These are phyloP conservation scores for Plestiodon gilberti DNA, from an alignment of 2,113 vertebrate species.

Conservation along the genomic window DNA sequence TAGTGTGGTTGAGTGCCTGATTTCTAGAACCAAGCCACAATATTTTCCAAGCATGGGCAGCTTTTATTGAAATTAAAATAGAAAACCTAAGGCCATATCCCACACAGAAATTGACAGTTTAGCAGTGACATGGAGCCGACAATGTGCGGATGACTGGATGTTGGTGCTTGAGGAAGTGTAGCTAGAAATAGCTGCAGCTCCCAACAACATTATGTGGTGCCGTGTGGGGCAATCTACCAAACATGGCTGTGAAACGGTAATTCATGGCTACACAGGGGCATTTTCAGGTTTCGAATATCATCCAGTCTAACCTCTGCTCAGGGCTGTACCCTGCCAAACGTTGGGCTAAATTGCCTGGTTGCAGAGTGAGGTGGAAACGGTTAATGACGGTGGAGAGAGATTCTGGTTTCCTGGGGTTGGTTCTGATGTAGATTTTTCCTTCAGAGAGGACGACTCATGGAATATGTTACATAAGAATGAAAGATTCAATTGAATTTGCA, in stretches of 20 bases:
- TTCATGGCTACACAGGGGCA: not conserved
- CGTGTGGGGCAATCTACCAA: not conserved
- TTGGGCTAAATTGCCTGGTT: not conserved
- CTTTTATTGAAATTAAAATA: conserved; percentile 79
- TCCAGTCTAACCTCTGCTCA: not conserved
- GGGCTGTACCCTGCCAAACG: not conserved
- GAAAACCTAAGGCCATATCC: conserved; percentile 70
- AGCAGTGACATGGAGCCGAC: conserved; percentile 57
- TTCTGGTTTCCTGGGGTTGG: not conserved
- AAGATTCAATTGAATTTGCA: not conserved
- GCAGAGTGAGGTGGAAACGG: not conserved
- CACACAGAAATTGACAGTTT: conserved; percentile 66
- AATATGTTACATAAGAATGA: not conserved
- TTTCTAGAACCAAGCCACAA: conserved; percentile 68
- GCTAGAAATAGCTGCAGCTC: conserved; percentile 63
- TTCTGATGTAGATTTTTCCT: not conserved
- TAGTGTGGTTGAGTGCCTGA: conserved; percentile 71
- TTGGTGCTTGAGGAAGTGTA: conserved; percentile 59
- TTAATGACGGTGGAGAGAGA: not conserved
- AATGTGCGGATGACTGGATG: conserved; percentile 55
- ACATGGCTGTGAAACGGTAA: not conserved
- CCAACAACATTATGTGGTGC: not conserved
- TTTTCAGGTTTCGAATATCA: conserved; percentile 2
- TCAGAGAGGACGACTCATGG: not conserved
- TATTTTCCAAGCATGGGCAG: conserved; percentile 76